Percentiles rank a stretch among this genome's conserved stretches.
Conservation (phyloP, 1,140 invertebrate species). For the Limonius californicus region DNA sequence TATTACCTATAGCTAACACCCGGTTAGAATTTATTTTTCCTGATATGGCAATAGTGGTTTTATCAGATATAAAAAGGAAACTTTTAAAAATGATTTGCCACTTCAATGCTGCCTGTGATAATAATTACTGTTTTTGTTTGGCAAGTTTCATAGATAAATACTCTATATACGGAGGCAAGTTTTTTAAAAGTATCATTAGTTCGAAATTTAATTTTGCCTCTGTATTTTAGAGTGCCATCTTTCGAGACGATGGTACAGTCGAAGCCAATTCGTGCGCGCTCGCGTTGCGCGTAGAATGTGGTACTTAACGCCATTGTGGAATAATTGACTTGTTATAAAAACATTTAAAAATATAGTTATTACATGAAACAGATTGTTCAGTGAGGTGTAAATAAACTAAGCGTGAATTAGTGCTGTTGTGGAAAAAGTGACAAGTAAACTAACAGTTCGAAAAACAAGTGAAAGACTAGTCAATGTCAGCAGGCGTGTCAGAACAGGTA, state of each 20-base stretch:
- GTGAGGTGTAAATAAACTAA: slow-evolving; percentile 12
- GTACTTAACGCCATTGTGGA: slow-evolving; percentile 10
- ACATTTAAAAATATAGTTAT: not conserved
- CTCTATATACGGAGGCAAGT: no score
- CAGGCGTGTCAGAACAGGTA: slow-evolving; percentile 68
- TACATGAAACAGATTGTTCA: not conserved
- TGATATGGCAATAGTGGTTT: no score
- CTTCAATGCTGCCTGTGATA: no score
- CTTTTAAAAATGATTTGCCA: no score
- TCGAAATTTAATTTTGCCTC: no score
- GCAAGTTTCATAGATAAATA: no score
- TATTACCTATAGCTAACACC: no score
- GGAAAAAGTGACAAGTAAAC: slow-evolving; percentile 23
- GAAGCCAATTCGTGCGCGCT: not conserved
- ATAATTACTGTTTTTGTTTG: no score
- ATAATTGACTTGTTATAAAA: slow-evolving; percentile 8
- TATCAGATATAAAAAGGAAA: no score
- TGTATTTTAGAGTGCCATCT: not conserved
- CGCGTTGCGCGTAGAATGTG: not conserved
- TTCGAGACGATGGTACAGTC: not conserved
- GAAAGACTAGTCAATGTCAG: slow-evolving; percentile 59
- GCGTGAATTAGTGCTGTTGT: slow-evolving; percentile 22
- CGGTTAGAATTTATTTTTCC: no score
- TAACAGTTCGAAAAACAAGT: slow-evolving; percentile 36
- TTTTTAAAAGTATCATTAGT: no score